These are phyloP conservation scores for Stenoptilia bipunctidactyla DNA, from an alignment of 2,888 invertebrate species.

Conservation along the genomic window DNA sequence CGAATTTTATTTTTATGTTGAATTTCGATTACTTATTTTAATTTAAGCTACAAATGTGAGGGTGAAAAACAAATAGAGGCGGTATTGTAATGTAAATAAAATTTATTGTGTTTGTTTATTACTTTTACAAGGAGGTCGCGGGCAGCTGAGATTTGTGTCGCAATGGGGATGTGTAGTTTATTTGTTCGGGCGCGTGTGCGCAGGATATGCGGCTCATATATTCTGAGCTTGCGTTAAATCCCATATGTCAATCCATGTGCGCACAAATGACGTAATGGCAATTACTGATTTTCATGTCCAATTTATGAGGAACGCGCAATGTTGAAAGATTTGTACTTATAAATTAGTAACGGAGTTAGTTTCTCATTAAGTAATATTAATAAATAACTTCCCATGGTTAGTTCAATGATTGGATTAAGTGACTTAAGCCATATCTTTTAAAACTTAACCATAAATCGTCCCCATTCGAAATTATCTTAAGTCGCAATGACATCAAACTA, in stretches of 20 bases:
- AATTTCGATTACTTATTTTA: not conserved
- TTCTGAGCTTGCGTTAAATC: conserved; percentile 34
- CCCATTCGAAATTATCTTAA: no score
- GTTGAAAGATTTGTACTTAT: no score
- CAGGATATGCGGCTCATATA: conserved; percentile 53
- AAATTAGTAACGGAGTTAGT: no score
- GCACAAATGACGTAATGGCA: conserved; percentile 34
- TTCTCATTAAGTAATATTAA: no score
- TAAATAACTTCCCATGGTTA: no score
- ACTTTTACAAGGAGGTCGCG: conserved; percentile 51
- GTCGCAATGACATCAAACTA: no score
- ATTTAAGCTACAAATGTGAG: conserved; percentile 21
- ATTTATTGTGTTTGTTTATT: conserved; percentile 62
- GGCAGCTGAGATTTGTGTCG: conserved; percentile 44
- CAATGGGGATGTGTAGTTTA: conserved; percentile 50
- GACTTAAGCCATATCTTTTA: no score
- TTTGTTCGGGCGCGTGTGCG: conserved; percentile 46
- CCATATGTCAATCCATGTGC: conserved; percentile 48
- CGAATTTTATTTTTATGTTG: not conserved
- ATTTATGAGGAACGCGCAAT: not conserved
- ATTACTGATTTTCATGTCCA: not conserved
- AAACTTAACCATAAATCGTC: no score
- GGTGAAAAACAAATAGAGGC: conserved; percentile 24
- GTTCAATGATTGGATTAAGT: no score
- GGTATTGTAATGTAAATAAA: conserved; percentile 47